Conservation (phyloP, 2,888 invertebrate genomes). For the Andrena camellia region DNA sequence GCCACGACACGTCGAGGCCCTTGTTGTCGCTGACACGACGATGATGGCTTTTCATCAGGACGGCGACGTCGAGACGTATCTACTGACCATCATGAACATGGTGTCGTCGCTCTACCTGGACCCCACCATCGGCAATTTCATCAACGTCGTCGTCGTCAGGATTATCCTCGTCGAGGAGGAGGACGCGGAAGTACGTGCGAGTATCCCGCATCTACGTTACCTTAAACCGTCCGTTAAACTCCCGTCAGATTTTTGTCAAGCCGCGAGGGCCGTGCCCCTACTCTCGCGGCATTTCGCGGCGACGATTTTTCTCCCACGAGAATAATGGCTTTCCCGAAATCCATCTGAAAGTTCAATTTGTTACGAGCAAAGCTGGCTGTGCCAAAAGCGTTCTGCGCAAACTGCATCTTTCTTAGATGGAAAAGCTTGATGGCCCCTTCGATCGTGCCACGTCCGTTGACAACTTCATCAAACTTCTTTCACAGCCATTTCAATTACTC, state of each 20-base stretch:
- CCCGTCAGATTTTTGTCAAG: not conserved
- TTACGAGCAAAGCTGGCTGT: not conserved
- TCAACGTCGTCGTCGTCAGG: constrained; percentile 95
- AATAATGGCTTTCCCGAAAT: constrained; percentile 1
- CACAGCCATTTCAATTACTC: constrained; percentile 6
- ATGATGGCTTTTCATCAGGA: constrained; percentile 95
- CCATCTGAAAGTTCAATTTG: constrained; percentile 9
- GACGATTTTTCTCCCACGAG: not conserved
- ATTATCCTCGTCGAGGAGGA: constrained; percentile 91
- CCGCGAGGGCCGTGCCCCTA: no score
- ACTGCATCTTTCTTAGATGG: constrained; percentile 7
- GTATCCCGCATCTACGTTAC: not conserved
- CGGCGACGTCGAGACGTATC: constrained; percentile 93
- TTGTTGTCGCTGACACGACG: constrained; percentile 94
- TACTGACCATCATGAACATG: constrained; percentile 97
- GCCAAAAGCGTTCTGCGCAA: not conserved
- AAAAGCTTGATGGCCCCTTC: not conserved
- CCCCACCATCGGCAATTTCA: constrained; percentile 95
- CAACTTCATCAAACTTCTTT: constrained; percentile 8
- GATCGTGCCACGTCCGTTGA: no score
- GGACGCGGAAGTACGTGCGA: constrained; percentile 85
- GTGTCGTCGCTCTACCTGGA: constrained; percentile 94
- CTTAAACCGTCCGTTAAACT: not conserved
- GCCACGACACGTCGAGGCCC: constrained; percentile 93
- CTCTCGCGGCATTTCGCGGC: not conserved